Evolutionary conservation across 2,113 vertebrate species (phyloP).

Genomic region (Lethenteron reissneri): DNA sequence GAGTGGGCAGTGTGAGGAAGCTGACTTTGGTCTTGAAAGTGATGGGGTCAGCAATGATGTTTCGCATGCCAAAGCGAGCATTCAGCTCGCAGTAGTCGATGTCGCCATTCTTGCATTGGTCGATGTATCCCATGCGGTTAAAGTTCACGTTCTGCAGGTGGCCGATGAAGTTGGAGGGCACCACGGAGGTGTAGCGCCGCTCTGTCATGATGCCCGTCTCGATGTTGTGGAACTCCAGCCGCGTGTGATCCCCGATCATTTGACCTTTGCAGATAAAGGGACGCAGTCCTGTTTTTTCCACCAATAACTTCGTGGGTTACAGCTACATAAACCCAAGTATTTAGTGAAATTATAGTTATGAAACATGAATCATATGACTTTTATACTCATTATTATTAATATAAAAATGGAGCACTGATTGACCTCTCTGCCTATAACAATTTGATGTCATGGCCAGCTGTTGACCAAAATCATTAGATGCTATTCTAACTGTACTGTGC

Average conservation of each 20-base stretch:
- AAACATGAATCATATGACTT: too few species aligned
- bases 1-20: constrained; percentile 69
- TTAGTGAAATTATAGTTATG: too few species aligned
- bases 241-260: constrained; percentile 93
- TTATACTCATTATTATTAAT: too few species aligned
- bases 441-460: too few species aligned
- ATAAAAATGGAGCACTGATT: too few species aligned
- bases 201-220: constrained; percentile 96
- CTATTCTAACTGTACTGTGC: too few species aligned
- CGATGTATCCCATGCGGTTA: constrained; percentile 84
- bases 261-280: constrained; percentile 25
- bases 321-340: too few species aligned
- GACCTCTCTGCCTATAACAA: too few species aligned
- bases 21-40: constrained; percentile 89
- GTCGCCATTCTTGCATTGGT: constrained; percentile 91
- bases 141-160: constrained; percentile 93
- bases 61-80: constrained; percentile 72
- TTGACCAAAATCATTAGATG: too few species aligned
- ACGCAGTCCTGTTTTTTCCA: too few species aligned
- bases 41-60: constrained; percentile 80
- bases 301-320: too few species aligned
- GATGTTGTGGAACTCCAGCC: constrained; percentile 96
- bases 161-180: constrained; percentile 90
- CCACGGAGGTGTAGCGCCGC: constrained; percentile 64
- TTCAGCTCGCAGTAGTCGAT: constrained; percentile 90